Evolutionary conservation across 2,888 invertebrate species (phyloP), one percentile per base, ranked within the genome.

Genomic region (Odontothrips loti): DNA sequence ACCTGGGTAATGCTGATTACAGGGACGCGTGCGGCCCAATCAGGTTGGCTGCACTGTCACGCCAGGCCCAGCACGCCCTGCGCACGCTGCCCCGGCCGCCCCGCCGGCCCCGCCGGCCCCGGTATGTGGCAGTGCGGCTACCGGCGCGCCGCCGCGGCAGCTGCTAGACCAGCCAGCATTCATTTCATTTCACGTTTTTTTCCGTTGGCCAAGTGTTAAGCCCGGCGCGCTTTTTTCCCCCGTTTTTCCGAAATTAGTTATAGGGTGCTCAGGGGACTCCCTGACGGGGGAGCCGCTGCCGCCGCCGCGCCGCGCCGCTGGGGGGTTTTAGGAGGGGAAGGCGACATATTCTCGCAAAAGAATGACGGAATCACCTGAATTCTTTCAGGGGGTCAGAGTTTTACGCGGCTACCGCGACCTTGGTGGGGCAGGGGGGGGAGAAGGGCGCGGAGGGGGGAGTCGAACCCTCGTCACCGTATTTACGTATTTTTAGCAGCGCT

Each of bases 311-410:
- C 58, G 58, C 58, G 11, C 58, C 17, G 58, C 58, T 58, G 58
- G 58, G 58, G 58, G 58, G 34, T 43, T 43, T 43, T 43, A 43
- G 58, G 58, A 58, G 15, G 51, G 68, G 23, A 23, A 63, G n/a
- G 27, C 68, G 68, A 75, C 68, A 75, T 12, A 75, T 75, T 23
- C 68, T 75, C 68, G 68, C 68, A 27, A 43, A 75, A 75, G 68
- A 75, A 75, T 75, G 68, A 75, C 68, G 68, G 68, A 75, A 75
- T 75, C 68, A 75, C 68, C 68, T 75, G 68, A 75, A 75, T 75
- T 75, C 68, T 75, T 75, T 75, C 68, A 75, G 23, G 68, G 68
- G 68, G 68, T 75, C 68, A 75, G 68, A 27, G 68, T 75, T 75
- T 75, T 75, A 75, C 68, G 68, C 68, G 68, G 8, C 68, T 8